Base-by-base conservation (phyloP, 1,140 invertebrate species). In the Conus ventricosus region DNA sequence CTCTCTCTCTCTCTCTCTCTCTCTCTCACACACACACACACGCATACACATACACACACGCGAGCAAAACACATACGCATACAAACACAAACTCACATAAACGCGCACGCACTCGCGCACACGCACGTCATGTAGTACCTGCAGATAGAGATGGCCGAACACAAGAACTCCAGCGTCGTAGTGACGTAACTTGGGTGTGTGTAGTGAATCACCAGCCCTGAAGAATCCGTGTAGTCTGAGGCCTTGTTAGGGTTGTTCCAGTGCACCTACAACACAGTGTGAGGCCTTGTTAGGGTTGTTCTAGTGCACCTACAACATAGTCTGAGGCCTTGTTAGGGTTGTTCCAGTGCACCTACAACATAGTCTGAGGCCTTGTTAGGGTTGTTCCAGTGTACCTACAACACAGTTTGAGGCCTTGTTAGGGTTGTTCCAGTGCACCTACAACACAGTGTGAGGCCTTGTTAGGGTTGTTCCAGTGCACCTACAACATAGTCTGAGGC, bases 401-500 rank as follows among this genome's bases (percentile, higher is more conserved):
- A 87, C 39, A 39, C 39, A 89, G 53, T 85, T 71, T 0, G 80
- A 67, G 5, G 81, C n/a, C 23, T 76, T 54, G n/a, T 89, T 25
- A 2, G 90, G 89, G 84, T 93, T 93, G n/a, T 92, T 91, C 92
- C 91, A 93, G 63, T 93, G 92, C 20, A 91, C 85, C 92, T 93
- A 63, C 4, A 55, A 87, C 39, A 39, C 39, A 89, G 53, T 85
- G 71, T 0, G 80, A 67, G 5, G 81, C n/a, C 23, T 76, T 54
- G n/a, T 89, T 25, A 2, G 90, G 89, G 84, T 93, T 93, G n/a
- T 92, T 91, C 92, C 91, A 93, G 63, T 93, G 92, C 20, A 91
- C 85, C 92, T 93, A 63, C 4, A 55, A 87, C 39, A 39, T 89
- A 89, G 53, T 85, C 78, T 0, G 80, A 67, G 5, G 81, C n/a